phyloP scores from a whole-genome alignment of 2,888 invertebrate genomes.

The Conomelus anceps region DNA sequence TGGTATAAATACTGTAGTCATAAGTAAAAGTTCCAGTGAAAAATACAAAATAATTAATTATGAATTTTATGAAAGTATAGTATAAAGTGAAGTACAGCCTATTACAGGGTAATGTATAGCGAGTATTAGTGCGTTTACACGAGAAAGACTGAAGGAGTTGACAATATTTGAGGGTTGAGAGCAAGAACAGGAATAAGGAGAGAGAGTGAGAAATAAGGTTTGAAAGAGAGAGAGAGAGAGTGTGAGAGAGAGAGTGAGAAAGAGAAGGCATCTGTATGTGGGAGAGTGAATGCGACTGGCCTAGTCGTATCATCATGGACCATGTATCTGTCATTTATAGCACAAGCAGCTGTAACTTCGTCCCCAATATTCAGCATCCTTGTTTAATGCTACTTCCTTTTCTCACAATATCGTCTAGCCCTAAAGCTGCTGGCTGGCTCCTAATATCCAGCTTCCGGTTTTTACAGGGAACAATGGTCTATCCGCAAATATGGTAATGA shows the following conservation, averaged over 20 bases:
- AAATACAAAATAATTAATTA: too few species aligned
- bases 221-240: neutral
- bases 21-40: too few species aligned
- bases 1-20: too few species aligned
- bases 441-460: neutral
- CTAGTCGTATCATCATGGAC: neutral
- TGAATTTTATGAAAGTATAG: too few species aligned
- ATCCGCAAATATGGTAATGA: neutral
- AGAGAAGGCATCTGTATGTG: too few species aligned
- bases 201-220: neutral
- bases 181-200: neutral
- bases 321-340: neutral
- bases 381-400: neutral
- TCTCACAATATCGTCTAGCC: neutral
- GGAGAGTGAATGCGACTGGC: too few species aligned
- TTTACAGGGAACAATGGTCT: neutral
- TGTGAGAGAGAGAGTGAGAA: neutral
- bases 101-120: too few species aligned
- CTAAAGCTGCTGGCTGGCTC: neutral
- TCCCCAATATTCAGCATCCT: neutral
- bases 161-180: neutral
- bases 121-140: neutral
- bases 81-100: too few species aligned
- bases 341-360: neutral
- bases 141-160: too few species aligned